Base-by-base conservation (phyloP, 2,888 invertebrate species). In the Tethea ocularis region DNA sequence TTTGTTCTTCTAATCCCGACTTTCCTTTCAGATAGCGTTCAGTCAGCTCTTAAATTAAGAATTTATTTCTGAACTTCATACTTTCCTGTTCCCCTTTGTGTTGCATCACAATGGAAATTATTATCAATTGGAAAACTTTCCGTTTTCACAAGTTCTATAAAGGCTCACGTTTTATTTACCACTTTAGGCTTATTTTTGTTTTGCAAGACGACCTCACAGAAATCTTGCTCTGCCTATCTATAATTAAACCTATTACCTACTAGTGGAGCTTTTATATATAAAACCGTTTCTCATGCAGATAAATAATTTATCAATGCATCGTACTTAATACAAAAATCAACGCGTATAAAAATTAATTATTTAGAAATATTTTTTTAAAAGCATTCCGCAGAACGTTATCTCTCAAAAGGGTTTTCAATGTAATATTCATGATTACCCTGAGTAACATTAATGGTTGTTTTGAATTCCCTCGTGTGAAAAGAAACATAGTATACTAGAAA, bases 41-140 rank as follows among this genome's bases (percentile, higher is more conserved):
- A 88, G 84, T 88, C 89, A 87, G 85, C 85, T 87, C 86, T 89
- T 88, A 90, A 89, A 89, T 90, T 89, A 89, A 88, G 89, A 90
- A 90, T 89, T 90, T 89, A 91, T 90, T 90, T 89, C 87, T 80
- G 78, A 90, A 89, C 89, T 90, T 89, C 86, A 88, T 89, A 89
- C 88, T 89, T 89, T 86, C 76, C 85, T 83, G 86, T 84, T 86
- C 83, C 84, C 46, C 83, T 87, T 90, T 90, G 89, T 90, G 86
- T 85, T 89, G 89, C 86, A 87, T 87, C 84, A 89, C 87, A 89
- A 90, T 89, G 86, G 85, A 89, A 91, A 88, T 89, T 90, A 89
- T 90, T 90, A 88, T 89, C 89, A 89, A 88, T 91, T 88, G 88
- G 88, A 87, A 89, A 89, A 90, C 85, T 91, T 90, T 87, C 77